These are phyloP conservation scores for Zeuzera pyrina DNA, from an alignment of 2,888 invertebrate species.

Conservation along the genomic window DNA sequence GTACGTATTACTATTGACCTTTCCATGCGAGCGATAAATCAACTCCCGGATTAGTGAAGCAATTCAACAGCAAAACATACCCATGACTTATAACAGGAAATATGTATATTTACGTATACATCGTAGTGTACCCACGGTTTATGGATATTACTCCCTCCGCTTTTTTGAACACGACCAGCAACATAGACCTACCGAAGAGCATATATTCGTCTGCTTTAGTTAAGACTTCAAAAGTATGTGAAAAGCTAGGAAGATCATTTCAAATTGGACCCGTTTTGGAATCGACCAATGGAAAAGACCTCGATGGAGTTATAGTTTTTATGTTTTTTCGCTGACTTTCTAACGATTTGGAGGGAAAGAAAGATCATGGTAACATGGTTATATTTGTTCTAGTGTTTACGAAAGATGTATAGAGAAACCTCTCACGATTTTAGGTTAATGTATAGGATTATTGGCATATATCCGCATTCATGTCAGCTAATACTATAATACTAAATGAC, in stretches of 20 bases:
- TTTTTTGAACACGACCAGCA: slow-evolving; percentile 14
- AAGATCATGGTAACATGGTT: slow-evolving; percentile 24
- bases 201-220: too few species aligned
- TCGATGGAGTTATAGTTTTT: slow-evolving; percentile 13
- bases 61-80: slow-evolving; percentile 44
- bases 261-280: slow-evolving; percentile 24
- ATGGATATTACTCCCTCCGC: slow-evolving; percentile 8
- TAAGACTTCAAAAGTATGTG: too few species aligned
- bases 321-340: not conserved
- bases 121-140: slow-evolving; percentile 8
- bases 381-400: slow-evolving; percentile 24
- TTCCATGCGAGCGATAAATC: slow-evolving; percentile 39
- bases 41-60: slow-evolving; percentile 43
- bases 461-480: too few species aligned
- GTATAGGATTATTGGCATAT: slow-evolving; percentile 29
- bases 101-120: slow-evolving; percentile 22
- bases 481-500: too few species aligned
- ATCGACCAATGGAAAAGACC: slow-evolving; percentile 26
- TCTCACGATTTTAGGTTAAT: slow-evolving; percentile 27
- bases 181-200: slow-evolving; percentile 7
- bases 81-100: slow-evolving; percentile 60
- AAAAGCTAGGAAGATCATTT: slow-evolving; percentile 17
- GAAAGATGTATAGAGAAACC: slow-evolving; percentile 30
- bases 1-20: too few species aligned
- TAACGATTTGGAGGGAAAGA: slow-evolving; percentile 10